Base-by-base conservation (phyloP, 1,140 invertebrate genomes). In the Dryas iulia region DNA sequence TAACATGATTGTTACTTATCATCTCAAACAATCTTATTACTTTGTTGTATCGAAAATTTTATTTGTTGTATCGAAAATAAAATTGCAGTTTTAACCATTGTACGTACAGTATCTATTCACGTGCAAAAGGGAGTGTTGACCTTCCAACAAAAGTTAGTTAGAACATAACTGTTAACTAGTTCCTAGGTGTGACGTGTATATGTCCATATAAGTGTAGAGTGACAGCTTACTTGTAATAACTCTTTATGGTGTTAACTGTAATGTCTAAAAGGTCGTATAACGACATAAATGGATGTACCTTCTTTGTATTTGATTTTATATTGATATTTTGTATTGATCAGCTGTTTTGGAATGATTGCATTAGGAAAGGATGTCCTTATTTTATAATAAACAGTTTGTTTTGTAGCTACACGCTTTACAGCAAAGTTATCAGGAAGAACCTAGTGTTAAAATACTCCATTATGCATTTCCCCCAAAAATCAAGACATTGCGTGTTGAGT, bases 61-160 rank as follows among this genome's bases (percentile, higher is more conserved):
- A 21, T 47, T 8, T 21, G n/a, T 14, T 14, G n/a, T 10, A 18
- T 47, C 8, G 7, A 47, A 10, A 21, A 7, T 18, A 47, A 47
- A 21, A 47, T 7, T 47, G 14, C 14, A 47, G 1, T 47, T 18
- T 47, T 18, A 8, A 0, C 39, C 7, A 21, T 47, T 10, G 2
- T 47, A 18, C 8, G 39, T 47, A 21, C 14, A 2, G 7, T 47
- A 47, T 14, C 18, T 10, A 39, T 23, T 26, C 30, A 31, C 7
- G 39, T 47, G 39, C 39, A 47, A 47, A 47, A 47, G 14, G 39
- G 39, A 47, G 18, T 47, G 33, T 39, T 39, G 39, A 47, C 39
- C 39, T 47, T 47, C 39, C 21, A 21, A 47, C 39, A 18, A 18
- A 47, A 21, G 14, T 47, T 47, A 21, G 1, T 47, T 47, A 47